Evolutionary conservation across 1,140 invertebrate genomes (phyloP), one percentile per base, ranked within the genome.

Genomic region (Drosophila tropicalis): DNA sequence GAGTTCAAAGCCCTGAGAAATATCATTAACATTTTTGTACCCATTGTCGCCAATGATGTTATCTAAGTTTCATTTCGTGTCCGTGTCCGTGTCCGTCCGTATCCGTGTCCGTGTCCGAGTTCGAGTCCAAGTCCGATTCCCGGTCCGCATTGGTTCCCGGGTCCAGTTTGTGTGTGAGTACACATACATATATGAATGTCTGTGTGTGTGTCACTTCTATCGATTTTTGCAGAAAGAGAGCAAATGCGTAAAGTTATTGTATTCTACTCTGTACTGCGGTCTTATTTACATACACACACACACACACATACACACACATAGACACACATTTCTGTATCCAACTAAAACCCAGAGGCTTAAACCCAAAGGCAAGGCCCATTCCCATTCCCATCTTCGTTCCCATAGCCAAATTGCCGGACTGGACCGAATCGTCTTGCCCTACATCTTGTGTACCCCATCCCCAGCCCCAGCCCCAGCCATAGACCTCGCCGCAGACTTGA

Each of bases 181-280:
- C n/a, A n/a, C n/a, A n/a, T n/a, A n/a, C n/a, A n/a, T n/a, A n/a
- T n/a, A n/a, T n/a, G n/a, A n/a, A n/a, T 57, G 25, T 32, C 10
- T 57, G 25, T 57, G 55, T 57, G 56, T 57, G 25, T 57, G 56
- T 3, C 17, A 51, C 13, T 51, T 51, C 44, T 51, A 51, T 51
- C 44, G 44, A 51, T 51, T 51, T 51, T 32, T 57, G 56, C 15
- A 15, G 56, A 57, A 57, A 57, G 56, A 29, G 25, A 57, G 32
- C 25, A 57, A 57, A 57, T 32, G 32, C 56, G 56, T 57, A 25
- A 57, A 57, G 44, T 51, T 51, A 51, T 51, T 51, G 44, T 51
- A 51, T 51, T 51, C 44, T 19, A 51, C 44, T 22, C 19, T 51
- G 19, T 51, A 51, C 44, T 51, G 44, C 44, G 44, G 44, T 22